These are phyloP conservation scores for Grammomys dolichurus DNA, from an alignment of 2,113 vertebrate genomes.

Conservation along the genomic window DNA sequence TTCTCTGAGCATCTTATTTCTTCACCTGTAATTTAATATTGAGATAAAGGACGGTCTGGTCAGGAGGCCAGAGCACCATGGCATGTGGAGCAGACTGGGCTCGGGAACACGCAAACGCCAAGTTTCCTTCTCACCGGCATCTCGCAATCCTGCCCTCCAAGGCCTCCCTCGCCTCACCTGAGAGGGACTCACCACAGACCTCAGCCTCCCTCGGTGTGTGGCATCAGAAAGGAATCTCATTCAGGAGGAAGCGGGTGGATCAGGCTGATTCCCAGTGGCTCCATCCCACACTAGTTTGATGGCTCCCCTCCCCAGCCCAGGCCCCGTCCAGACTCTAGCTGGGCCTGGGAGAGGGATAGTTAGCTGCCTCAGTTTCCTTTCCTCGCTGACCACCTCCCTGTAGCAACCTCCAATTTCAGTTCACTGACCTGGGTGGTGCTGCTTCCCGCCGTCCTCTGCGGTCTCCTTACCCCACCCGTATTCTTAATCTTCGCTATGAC, in stretches of 20 bases:
- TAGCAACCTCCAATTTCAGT: not conserved
- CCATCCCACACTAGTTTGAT: not conserved
- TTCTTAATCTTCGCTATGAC: not conserved
- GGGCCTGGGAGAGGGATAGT: too few species aligned
- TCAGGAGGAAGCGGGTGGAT: not conserved
- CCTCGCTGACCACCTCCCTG: not conserved
- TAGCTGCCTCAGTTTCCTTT: not conserved
- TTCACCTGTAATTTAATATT: not conserved
- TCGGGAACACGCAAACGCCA: accelerated
- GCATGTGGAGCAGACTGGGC: accelerated
- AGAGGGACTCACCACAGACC: not conserved
- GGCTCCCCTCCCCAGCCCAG: not conserved
- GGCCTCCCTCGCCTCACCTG: not conserved
- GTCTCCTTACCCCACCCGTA: not conserved
- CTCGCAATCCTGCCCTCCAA: not conserved
- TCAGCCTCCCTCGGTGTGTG: not conserved
- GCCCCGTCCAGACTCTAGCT: not conserved
- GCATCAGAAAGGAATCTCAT: not conserved
- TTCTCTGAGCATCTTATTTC: not conserved
- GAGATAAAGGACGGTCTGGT: not conserved
- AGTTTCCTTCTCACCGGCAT: not conserved
- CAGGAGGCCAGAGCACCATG: accelerated
- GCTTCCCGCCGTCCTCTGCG: not conserved
- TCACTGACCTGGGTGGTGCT: not conserved
- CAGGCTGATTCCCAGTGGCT: not conserved